Evolutionary conservation across 2,888 invertebrate genomes (phyloP), one percentile per base, ranked within the genome.

Genomic region (Meiosimyza decipiens): DNA sequence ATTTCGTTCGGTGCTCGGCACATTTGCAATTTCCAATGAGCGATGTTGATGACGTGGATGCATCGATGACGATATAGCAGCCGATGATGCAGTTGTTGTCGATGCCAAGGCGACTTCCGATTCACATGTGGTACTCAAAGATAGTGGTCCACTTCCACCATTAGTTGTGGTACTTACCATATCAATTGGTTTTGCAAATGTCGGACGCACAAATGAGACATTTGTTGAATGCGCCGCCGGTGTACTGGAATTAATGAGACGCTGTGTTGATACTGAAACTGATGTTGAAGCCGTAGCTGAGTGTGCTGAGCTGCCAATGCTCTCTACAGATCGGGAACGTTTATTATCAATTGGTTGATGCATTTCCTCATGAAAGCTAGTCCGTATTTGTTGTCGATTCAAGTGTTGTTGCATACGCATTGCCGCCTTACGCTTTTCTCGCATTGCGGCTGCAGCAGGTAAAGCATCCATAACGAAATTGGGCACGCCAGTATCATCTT

Each of bases 181-280:
- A 16, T 79, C 78, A 9, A 69, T 49, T 1, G 83, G 82, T 69
- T 84, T 84, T 33, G 81, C 79, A 66, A 83, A 83, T 1, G 85
- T 84, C 2, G 84, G 84, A 12, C 84, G 81, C 62, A 85, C 84
- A 75, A 84, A 82, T 2, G 85, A 84, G 13, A 84, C 79, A 64
- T 84, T 84, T 6, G 81, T 83, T 6, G 80, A 73, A 54, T 83
- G 84, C 33, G 67, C 64, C 2, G 73, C 67, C 15, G 76, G 72
- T 9, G 78, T 69, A 55, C 67, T 79, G 4, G 77, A 68, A 13
- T 68, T 76, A 28, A 68, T 63, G 55, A 33, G 22, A 47, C 73
- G 73, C 40, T 71, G 69, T 49, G 68, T 62, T 9, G 71, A 74
- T 2, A 67, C 72, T 55, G 64, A 72, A 69, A 47, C 74, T 73